Evolutionary conservation across 2,888 invertebrate species (phyloP), one percentile per base, ranked within the genome.

Genomic region (Crossocerus cetratus): DNA sequence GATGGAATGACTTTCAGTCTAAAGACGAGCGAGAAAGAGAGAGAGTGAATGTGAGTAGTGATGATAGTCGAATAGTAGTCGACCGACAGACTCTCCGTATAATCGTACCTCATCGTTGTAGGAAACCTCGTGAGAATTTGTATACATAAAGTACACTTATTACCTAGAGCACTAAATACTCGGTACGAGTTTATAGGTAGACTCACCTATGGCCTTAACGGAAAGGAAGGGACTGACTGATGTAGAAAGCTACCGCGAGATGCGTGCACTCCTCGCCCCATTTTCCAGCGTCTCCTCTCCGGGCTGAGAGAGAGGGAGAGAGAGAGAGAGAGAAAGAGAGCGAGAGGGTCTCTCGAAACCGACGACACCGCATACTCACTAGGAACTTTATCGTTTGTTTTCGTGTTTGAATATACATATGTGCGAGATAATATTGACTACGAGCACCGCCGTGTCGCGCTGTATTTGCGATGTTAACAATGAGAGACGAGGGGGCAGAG

Each of bases 171-270:
- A 83, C 84, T 84, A 83, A 80, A 81, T 83, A 84, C 80, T 32
- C 32, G 11, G 5, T 76, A 82, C 81, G 83, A 83, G 82, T 85
- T 32, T 86, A 84, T 86, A 85, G 83, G 60, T 56, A 69, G 23
- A 65, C 61, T 65, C 87, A 87, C 86, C 86, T 87, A 87, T 87
- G 87, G 86, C 87, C 88, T 88, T 87, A 88, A 84, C 78, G n/a
- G 75, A 77, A 72, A 69, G 54, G 45, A 55, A 77, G 61, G 68
- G 60, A 72, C 23, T 32, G 14, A 58, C 61, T 61, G 58, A 59
- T 65, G 65, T 49, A 54, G 54, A 49, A 16, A 60, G 67, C 69
- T 32, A 11, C 32, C 11, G 61, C 64, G 59, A 71, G 43, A 58
- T 32, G 45, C 2, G 2, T 3, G 23, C 8, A 32, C 23, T 3